Evolutionary conservation across 2,113 vertebrate genomes (phyloP).

Genomic region (Thunnus maccoyii): DNA sequence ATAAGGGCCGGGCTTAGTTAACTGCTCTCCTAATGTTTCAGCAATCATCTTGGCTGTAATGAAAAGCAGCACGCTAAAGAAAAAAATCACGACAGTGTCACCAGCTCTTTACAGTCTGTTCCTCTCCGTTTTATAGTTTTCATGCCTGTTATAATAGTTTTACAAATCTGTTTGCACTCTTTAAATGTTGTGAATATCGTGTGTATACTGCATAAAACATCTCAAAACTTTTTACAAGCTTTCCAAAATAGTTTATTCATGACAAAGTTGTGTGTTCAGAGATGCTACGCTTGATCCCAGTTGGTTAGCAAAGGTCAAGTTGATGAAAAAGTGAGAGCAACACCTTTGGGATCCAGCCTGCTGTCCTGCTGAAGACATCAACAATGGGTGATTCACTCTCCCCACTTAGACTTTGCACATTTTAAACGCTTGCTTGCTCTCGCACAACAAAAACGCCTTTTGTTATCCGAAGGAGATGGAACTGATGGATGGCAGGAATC

Average conservation of each 20-base stretch:
- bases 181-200: constrained; percentile 20
- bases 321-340: constrained; percentile 34
- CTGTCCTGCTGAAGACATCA: constrained; percentile 45
- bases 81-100: constrained; percentile 32
- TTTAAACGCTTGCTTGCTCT: constrained; percentile 59
- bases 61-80: constrained; percentile 68
- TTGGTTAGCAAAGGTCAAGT: constrained; percentile 19
- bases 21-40: constrained; percentile 71
- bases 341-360: constrained; percentile 33
- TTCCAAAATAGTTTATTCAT: neutral
- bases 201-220: neutral
- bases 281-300: neutral
- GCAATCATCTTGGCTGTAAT: constrained; percentile 67
- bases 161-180: constrained; percentile 7
- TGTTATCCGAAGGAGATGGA: constrained; percentile 67
- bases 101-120: constrained; percentile 39
- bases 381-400: constrained; percentile 62
- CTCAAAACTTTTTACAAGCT: neutral
- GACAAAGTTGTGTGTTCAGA: neutral
- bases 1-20: constrained; percentile 73
- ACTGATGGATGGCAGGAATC: constrained; percentile 69
- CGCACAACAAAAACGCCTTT: constrained; percentile 59
- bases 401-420: constrained; percentile 35
- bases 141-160: constrained; percentile 22
- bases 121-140: constrained; percentile 40